Base-by-base conservation (phyloP, 2,797 vertebrate species). In the Tauraco hartlaubi region DNA sequence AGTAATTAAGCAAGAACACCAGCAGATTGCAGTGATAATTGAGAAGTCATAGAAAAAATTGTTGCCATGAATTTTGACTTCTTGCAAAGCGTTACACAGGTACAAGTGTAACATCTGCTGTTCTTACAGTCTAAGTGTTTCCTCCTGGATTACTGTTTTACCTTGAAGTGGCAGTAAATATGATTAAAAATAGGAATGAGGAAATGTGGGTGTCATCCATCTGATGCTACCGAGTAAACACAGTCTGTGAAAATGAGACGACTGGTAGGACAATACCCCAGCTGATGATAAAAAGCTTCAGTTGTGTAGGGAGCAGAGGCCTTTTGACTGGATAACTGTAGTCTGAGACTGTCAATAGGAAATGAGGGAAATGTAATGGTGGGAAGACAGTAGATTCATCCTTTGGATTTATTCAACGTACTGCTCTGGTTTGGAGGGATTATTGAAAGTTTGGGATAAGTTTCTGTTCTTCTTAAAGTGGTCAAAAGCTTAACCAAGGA, bases 121-220 rank as follows among this genome's bases (percentile, higher is more conserved):
- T 91, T 92, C 74, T 92, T 35, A 33, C 72, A 62, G 39, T n/a
- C 49, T 63, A 44, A 69, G 54, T 39, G 33, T 88, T 94, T 91
- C 59, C 37, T 94, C 23, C 56, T 89, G 51, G 44, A 71, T 89
- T 86, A 43, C 71, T 79, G 66, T 63, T 95, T 95, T 87, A 96
- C 91, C 90, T 95, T 93, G n/a, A 88, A 90, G 58, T 79, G 63
- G 33, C 78, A 85, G 80, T 78, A 95, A 95, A 95, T 93, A 63
- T 21, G 49, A 56, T 67, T 87, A 92, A 91, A 92, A 95, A 73
- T 82, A 95, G 74, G 44, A 90, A 88, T 76, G 79, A 74, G 82
- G 61, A 94, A 91, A 88, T 83, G 68, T 96, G 82, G 78, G 68
- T 91, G 94, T 94, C 64, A 88, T 89, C 51, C 74, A 78, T 92